Conservation (phyloP, 1,140 invertebrate genomes). For the Gyrodactylus salaris region DNA sequence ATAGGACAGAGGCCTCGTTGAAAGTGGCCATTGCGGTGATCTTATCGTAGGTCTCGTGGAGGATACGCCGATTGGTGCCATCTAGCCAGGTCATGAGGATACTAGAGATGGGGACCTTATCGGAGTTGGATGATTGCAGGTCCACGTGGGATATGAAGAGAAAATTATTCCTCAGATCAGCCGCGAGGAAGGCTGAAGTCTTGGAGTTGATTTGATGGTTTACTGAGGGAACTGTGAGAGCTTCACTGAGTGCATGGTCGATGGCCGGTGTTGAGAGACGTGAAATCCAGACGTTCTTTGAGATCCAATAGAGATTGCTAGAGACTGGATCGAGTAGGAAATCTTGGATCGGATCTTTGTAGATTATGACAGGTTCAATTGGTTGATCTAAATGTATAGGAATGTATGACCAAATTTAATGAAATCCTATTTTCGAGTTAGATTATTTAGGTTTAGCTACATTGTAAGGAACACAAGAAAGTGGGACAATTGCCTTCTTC, state of each 20-base stretch:
- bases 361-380: neutral
- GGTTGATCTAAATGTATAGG: too few relatives aligned
- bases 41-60: neutral
- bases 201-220: neutral
- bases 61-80: neutral
- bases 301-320: neutral
- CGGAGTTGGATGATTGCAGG: neutral
- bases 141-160: neutral
- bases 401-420: too few relatives aligned
- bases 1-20: too few relatives aligned
- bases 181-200: neutral
- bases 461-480: too few relatives aligned
- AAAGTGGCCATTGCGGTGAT: neutral
- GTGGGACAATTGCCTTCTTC: too few relatives aligned
- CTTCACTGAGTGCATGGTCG: neutral
- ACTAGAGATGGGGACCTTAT: neutral
- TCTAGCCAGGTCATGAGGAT: neutral
- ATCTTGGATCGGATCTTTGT: neutral
- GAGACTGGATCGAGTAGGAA: neutral
- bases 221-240: neutral
- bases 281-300: neutral
- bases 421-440: too few relatives aligned
- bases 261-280: neutral
- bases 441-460: too few relatives aligned
- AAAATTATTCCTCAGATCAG: neutral